Percentiles rank a stretch among this genome's conserved stretches.
These are phyloP conservation scores for Ammodytes marinus DNA, from an alignment of 2,113 vertebrate genomes.

Conservation along the genomic window DNA sequence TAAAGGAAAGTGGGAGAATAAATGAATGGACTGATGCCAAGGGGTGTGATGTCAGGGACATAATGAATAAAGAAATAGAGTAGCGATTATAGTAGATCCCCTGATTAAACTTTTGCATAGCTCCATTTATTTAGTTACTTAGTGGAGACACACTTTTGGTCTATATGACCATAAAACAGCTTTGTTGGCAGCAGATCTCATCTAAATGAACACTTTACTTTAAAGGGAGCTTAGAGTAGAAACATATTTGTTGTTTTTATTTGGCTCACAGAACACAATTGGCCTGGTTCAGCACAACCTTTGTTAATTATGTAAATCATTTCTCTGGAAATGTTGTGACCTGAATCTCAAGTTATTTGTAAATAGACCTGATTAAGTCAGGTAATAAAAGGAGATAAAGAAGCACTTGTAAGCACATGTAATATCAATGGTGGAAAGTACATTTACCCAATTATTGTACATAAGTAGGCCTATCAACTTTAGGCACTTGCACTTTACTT, in stretches of 20 bases:
- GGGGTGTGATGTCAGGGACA: conserved; percentile 17
- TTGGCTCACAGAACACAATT: conserved; percentile 2
- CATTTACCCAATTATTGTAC: background rate
- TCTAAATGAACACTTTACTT: conserved; percentile 9
- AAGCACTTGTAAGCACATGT: background rate
- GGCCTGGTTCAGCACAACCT: conserved; percentile 22
- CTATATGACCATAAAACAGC: conserved; percentile 36
- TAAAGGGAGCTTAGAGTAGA: conserved; percentile 8
- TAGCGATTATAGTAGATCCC: conserved; percentile 20
- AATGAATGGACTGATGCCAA: conserved; percentile 15
- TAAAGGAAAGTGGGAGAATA: conserved; percentile 26
- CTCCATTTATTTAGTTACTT: conserved; percentile 48
- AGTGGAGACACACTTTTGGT: background rate
- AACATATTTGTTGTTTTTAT: background rate
- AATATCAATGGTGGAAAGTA: background rate
- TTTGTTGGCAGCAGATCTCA: conserved; percentile 5
- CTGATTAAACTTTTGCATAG: conserved; percentile 52
- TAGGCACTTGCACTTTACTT: background rate
- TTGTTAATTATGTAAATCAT: background rate
- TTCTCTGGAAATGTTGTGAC: conserved; percentile 8
- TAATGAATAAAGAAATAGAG: conserved; percentile 33
- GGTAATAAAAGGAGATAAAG: conserved; percentile 11
- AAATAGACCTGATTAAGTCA: conserved; percentile 41
- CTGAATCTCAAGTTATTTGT: conserved; percentile 37
- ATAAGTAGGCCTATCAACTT: background rate